Conservation (phyloP, 2,113 vertebrate genomes). For the Lipotes vexillifer region DNA sequence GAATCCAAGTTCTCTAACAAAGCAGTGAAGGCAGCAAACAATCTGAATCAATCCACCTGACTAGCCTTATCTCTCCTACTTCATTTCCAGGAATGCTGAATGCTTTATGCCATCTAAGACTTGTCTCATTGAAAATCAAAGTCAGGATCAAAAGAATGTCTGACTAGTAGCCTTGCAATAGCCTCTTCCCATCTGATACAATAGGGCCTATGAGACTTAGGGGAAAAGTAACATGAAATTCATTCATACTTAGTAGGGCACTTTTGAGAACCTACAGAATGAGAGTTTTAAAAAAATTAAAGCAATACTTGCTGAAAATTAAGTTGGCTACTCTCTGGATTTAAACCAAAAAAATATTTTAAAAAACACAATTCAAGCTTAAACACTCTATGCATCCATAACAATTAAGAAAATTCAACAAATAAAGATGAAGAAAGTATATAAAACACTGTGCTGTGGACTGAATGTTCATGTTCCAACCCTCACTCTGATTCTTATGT, state of each 20-base stretch:
- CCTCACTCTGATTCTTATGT: not conserved
- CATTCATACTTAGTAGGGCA: not conserved
- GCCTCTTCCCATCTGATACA: not conserved
- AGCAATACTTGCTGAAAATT: not conserved
- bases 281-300: not conserved
- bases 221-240: not conserved
- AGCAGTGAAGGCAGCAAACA: not conserved
- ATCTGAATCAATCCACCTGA: not conserved
- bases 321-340: not conserved
- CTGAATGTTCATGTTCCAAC: not conserved
- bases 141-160: not conserved
- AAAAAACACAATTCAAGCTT: not conserved
- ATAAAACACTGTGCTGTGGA: not conserved
- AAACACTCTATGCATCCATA: not conserved
- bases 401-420: not conserved
- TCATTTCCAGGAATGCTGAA: not conserved
- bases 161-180: not conserved
- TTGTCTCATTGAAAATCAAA: not conserved
- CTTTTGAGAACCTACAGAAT: not conserved
- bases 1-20: not conserved
- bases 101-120: not conserved
- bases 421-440: not conserved
- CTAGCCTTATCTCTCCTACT: not conserved
- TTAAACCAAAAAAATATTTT: not conserved
- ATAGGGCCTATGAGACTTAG: not conserved